These are phyloP conservation scores for Eutolmus rufibarbis DNA, from an alignment of 2,888 invertebrate genomes.

Conservation along the genomic window DNA sequence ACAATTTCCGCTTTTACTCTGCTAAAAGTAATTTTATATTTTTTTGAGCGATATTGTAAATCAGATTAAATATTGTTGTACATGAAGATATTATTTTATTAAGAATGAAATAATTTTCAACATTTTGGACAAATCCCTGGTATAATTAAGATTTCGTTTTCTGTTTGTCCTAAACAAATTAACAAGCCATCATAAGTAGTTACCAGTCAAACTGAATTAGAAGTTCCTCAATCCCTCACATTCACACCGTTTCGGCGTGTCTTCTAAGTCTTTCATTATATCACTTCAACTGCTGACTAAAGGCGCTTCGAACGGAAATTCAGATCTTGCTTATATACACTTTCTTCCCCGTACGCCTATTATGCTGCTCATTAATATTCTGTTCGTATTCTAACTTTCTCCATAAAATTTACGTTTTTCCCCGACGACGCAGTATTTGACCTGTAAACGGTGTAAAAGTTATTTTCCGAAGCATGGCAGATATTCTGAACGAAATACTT, in stretches of 20 bases:
- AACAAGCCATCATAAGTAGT: background rate
- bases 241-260: background rate
- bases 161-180: background rate
- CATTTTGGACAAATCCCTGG: background rate
- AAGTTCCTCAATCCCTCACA: background rate
- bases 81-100: background rate
- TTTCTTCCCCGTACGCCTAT: background rate
- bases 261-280: background rate
- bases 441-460: conserved; percentile 16
- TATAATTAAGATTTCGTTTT: background rate
- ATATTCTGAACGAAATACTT: conserved; percentile 1
- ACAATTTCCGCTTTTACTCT: background rate
- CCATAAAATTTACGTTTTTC: conserved; percentile 15
- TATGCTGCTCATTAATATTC: conserved; percentile 8
- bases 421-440: conserved; percentile 9
- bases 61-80: background rate
- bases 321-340: background rate
- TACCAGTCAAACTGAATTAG: background rate
- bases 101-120: background rate
- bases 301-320: background rate
- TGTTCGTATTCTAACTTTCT: conserved; percentile 2
- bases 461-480: background rate
- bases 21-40: background rate
- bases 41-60: too few species aligned
- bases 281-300: background rate